phyloP scores from a whole-genome alignment of 2,797 vertebrate species.

The Simalia tracyae region DNA sequence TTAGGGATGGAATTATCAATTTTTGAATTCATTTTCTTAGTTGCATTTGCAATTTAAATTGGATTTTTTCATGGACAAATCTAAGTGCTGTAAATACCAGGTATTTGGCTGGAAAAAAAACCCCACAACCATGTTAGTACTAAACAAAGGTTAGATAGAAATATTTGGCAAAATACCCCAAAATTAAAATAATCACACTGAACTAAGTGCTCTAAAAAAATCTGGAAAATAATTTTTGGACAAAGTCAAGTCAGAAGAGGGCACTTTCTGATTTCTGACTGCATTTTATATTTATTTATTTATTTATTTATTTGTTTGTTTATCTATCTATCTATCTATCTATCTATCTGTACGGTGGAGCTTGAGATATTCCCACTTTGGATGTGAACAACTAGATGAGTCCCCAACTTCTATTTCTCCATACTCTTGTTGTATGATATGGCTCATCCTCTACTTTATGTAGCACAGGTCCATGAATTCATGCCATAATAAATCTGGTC shows the following conservation, averaged over 20 bases:
- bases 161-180: slow-evolving; percentile 56
- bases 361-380: too few relatives aligned
- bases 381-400: too few relatives aligned
- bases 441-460: not conserved
- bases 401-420: not conserved
- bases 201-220: slow-evolving; percentile 63
- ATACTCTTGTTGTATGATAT: not conserved
- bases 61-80: slow-evolving; percentile 50
- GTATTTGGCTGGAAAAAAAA: slow-evolving; percentile 31
- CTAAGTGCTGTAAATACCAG: slow-evolving; percentile 40
- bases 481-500: not conserved
- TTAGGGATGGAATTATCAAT: slow-evolving; percentile 50
- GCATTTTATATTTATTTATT: not conserved
- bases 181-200: slow-evolving; percentile 45
- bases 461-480: not conserved
- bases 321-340: too few relatives aligned
- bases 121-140: not conserved
- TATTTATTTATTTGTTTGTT: not conserved
- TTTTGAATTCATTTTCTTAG: slow-evolving; percentile 44
- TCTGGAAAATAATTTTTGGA: slow-evolving; percentile 31
- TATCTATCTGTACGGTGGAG: too few relatives aligned
- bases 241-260: slow-evolving; percentile 40
- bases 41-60: slow-evolving; percentile 50
- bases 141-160: not conserved
- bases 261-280: slow-evolving; percentile 34